Evolutionary conservation across 2,113 vertebrate species (phyloP), one percentile per base, ranked within the genome.

Genomic region (Corythornis cristatus): DNA sequence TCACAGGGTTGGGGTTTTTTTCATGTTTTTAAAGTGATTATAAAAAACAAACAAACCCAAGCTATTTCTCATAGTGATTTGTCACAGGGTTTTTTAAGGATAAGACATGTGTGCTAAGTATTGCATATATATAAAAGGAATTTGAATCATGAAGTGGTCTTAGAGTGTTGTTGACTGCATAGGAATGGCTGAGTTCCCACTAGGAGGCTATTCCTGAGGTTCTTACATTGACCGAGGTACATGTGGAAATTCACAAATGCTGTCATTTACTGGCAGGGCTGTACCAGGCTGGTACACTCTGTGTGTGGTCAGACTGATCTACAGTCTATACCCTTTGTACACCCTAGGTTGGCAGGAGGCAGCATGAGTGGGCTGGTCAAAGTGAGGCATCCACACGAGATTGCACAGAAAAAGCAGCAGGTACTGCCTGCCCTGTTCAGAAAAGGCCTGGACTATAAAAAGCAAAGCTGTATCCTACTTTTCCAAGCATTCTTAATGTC

Each of bases 401-500:
- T 31, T 61, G 67, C 62, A 84, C 54, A 60, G 84, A 76, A 82
- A 89, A 96, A 78, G 48, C 15, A 78, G 65, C 3, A 0, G 14
- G 26, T 37, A 16, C 67, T 37, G 89, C 45, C n/a, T 81, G 57
- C 42, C 18, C 26, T 85, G 71, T 72, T 91, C 15, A 23, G 91
- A 93, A 93, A 85, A 90, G 54, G 19, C 26, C 62, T 66, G 23
- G 57, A 92, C 88, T 20, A 83, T 35, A 67, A 71, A 91, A 84
- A 78, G 31, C 62, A 74, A 45, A 77, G 15, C 22, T 37, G 58
- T 90, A 89, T n/a, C 58, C 71, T 79, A 60, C 80, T 60, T 91
- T 97, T 93, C 95, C 61, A 93, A 89, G 83, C 96, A 96, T 56
- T 92, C 74, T 77, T 72, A 72, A 93, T 86, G 89, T 88, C 70